phyloP scores from a whole-genome alignment of 2,113 vertebrate species.

The Charina bottae region DNA sequence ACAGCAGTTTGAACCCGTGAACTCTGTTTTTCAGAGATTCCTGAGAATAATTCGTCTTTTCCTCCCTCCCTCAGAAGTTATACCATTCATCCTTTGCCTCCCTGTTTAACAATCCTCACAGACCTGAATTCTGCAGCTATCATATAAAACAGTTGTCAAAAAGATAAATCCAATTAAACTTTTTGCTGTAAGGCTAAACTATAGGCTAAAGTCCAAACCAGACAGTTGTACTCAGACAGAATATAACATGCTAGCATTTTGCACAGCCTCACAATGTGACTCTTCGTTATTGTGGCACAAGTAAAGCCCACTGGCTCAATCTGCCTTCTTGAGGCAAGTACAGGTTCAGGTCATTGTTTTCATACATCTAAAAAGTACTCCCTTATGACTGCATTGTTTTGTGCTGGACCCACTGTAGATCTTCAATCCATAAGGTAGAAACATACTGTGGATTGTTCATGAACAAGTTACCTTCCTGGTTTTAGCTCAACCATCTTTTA shows the following conservation, averaged over 20 bases:
- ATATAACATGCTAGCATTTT: not conserved
- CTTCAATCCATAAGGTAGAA: not conserved
- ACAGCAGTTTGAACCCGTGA: not conserved
- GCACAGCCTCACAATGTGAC: not conserved
- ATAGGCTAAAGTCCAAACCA: not conserved
- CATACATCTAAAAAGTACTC: not conserved
- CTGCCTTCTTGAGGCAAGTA: not conserved
- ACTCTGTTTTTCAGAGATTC: not conserved
- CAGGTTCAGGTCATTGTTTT: not conserved
- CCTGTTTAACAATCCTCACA: constrained; percentile 1
- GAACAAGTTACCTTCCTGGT: not conserved
- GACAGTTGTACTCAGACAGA: not conserved
- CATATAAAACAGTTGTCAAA: constrained; percentile 4
- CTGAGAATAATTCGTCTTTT: not conserved
- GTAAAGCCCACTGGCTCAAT: not conserved
- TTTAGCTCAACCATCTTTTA: not conserved
- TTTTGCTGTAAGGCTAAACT: not conserved
- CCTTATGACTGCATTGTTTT: not conserved
- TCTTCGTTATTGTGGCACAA: constrained; percentile 14
- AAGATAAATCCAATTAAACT: constrained; percentile 28
- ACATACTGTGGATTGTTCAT: not conserved
- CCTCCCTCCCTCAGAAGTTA: not conserved
- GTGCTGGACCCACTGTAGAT: not conserved
- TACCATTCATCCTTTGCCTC: not conserved
- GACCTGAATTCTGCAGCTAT: not conserved